Percentiles rank a stretch among this genome's conserved stretches.
phyloP scores from a whole-genome alignment of 1,140 invertebrate genomes.

The Nasonia longicornis region DNA sequence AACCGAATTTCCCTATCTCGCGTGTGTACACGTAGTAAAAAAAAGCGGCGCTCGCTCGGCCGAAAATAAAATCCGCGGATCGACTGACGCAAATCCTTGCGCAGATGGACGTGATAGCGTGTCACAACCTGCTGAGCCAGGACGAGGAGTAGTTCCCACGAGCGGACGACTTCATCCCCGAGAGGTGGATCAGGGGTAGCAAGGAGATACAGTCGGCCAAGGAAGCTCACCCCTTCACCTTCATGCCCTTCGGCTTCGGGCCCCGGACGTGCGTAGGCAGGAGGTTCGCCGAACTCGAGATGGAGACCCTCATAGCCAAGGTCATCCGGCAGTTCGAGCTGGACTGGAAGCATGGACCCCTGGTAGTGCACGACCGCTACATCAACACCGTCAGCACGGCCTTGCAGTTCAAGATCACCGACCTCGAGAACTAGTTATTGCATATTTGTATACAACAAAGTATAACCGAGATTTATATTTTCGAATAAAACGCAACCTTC shows the following conservation, averaged over 20 bases:
- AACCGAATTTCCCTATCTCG: not conserved
- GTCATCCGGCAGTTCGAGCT: conserved; percentile 61
- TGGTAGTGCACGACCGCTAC: conserved; percentile 30
- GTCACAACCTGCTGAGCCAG: conserved; percentile 59
- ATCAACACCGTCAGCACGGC: not conserved
- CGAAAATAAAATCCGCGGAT: no score
- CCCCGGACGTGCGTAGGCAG: conserved; percentile 66
- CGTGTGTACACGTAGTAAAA: not conserved
- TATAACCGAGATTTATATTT: no score
- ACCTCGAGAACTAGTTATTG: not conserved
- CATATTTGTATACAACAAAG: not conserved
- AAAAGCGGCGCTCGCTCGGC: no score
- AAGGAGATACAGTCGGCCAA: conserved; percentile 56
- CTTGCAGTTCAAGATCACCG: not conserved
- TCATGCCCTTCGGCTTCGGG: conserved; percentile 78
- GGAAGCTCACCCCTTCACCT: conserved; percentile 70
- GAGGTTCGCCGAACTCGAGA: conserved; percentile 67
- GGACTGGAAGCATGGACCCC: conserved; percentile 61
- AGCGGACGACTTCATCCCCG: conserved; percentile 64
- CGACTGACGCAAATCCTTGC: conserved; percentile 27
- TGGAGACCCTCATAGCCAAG: conserved; percentile 63
- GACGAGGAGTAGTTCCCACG: conserved; percentile 66
- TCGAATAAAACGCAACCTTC: not conserved
- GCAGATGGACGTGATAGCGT: conserved; percentile 67
- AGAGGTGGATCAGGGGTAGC: conserved; percentile 68